A percentile compares a stretch with the other conserved stretches of the same genome.
phyloP scores from a whole-genome alignment of 1,140 invertebrate species.

The Eulimnadia texana region DNA sequence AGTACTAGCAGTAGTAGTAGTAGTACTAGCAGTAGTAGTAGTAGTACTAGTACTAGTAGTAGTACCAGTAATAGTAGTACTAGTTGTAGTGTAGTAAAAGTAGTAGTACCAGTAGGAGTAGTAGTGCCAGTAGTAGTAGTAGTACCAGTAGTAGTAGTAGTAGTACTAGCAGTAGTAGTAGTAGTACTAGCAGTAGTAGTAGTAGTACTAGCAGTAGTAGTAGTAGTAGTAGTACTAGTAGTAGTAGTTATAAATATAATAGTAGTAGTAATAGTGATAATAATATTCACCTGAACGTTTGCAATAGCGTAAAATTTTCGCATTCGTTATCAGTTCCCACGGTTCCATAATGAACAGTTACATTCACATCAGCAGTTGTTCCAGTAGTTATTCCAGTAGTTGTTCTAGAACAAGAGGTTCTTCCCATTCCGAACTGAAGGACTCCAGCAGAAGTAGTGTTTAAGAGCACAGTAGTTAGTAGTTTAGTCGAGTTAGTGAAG shows the following conservation, averaged over 20 bases:
- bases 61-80: neutral
- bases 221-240: neutral
- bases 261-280: neutral
- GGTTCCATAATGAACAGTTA: neutral
- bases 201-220: neutral
- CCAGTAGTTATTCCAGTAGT: neutral
- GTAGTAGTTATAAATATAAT: neutral
- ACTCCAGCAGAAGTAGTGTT: slow-evolving; percentile 28
- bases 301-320: neutral
- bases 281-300: neutral
- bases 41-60: neutral
- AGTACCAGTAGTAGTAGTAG: neutral
- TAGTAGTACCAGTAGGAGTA: neutral
- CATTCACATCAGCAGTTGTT: neutral
- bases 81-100: neutral
- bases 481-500: slow-evolving; percentile 16
- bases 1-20: neutral
- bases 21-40: neutral
- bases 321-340: neutral
- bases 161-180: neutral
- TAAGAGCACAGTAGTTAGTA: slow-evolving; percentile 22
- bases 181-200: neutral
- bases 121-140: neutral
- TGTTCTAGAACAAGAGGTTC: neutral
- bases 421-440: slow-evolving; percentile 30